These are phyloP conservation scores for Tiliacea aurago DNA, from an alignment of 2,888 invertebrate genomes.

Conservation along the genomic window DNA sequence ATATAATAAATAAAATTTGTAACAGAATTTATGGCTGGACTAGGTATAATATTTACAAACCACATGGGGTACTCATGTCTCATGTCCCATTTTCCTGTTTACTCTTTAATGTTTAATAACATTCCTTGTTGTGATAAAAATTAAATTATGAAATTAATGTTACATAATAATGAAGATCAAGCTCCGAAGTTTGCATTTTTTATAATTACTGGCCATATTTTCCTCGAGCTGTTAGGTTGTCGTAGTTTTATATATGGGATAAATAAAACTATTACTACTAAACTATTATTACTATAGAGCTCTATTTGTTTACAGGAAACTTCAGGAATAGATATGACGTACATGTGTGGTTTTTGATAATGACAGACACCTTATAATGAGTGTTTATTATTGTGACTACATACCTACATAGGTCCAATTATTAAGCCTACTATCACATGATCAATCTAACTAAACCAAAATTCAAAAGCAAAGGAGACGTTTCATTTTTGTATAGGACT, in stretches of 20 bases:
- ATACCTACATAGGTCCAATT: neutral
- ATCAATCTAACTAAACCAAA: neutral
- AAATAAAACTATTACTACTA: too few species aligned
- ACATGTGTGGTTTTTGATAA: slow-evolving; percentile 9
- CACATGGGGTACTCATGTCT: neutral
- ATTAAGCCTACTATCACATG: neutral
- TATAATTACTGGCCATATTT: neutral
- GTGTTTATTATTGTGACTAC: neutral
- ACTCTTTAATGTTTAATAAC: neutral
- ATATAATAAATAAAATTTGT: too few species aligned
- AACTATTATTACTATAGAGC: too few species aligned
- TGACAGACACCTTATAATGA: neutral
- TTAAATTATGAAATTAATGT: neutral
- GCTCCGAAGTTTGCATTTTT: neutral
- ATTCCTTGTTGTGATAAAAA: neutral
- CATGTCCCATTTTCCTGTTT: slow-evolving; percentile 29
- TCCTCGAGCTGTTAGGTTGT: too few species aligned
- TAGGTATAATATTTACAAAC: neutral
- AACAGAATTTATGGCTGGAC: too few species aligned
- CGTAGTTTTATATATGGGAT: too few species aligned
- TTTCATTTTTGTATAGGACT: too few species aligned
- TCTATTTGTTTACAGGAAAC: slow-evolving; percentile 15
- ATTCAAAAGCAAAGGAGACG: too few species aligned
- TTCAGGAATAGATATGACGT: neutral
- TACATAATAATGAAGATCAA: too few species aligned